phyloP scores from a whole-genome alignment of 2,797 vertebrate species.

The Lutjanus campechanus region DNA sequence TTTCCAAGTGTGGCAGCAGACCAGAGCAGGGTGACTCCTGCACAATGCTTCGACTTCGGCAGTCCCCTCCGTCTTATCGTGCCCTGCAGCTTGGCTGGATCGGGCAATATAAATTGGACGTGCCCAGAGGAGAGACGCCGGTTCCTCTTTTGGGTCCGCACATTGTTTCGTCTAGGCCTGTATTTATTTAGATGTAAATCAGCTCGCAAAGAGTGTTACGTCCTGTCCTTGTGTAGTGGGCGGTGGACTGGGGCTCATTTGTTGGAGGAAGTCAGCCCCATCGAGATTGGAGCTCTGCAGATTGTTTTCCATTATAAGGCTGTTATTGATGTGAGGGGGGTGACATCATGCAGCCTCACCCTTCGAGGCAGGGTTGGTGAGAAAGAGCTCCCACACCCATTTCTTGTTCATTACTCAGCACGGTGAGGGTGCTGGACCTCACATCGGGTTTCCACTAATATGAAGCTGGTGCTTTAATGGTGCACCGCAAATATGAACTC shows the following conservation, averaged over 20 bases:
- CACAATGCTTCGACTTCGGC: constrained; percentile 66
- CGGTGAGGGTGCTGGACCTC: constrained; percentile 41
- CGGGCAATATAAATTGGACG: constrained; percentile 85
- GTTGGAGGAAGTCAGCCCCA: constrained; percentile 87
- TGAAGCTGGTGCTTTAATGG: constrained; percentile 36
- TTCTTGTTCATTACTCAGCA: constrained; percentile 74
- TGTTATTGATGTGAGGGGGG: constrained; percentile 71
- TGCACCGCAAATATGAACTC: not conserved
- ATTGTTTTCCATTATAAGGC: constrained; percentile 83
- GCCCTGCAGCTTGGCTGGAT: constrained; percentile 89
- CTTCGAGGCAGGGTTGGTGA: constrained; percentile 68
- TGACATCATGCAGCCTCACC: constrained; percentile 83
- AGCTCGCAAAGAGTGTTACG: constrained; percentile 92
- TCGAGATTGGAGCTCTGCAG: constrained; percentile 87
- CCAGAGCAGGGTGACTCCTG: constrained; percentile 53
- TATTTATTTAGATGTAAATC: constrained; percentile 98
- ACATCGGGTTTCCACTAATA: constrained; percentile 46
- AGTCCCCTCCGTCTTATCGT: constrained; percentile 89
- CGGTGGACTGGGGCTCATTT: constrained; percentile 73
- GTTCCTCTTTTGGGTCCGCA: constrained; percentile 87
- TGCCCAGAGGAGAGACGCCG: constrained; percentile 85
- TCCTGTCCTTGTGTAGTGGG: constrained; percentile 91
- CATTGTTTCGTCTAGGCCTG: constrained; percentile 92
- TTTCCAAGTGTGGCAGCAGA: constrained; percentile 46
- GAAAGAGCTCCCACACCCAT: constrained; percentile 70